Evolutionary conservation across 2,797 vertebrate species (phyloP).

Genomic region (Eulemur albifrons): DNA sequence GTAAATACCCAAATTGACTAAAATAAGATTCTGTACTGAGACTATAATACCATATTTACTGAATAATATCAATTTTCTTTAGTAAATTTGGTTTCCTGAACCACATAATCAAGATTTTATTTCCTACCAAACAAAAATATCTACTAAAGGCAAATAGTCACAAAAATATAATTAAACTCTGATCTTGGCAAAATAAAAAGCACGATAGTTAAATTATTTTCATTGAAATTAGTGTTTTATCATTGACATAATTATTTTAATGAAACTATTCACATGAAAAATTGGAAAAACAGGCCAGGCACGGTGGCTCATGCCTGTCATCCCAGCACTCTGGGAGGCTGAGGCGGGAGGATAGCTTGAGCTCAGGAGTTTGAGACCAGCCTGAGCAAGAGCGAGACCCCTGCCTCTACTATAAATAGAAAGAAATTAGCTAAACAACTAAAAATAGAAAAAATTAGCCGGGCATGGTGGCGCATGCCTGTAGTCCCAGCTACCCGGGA

Average conservation of each 20-base stretch:
- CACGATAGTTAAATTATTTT: neutral
- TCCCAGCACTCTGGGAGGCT: too few relatives aligned
- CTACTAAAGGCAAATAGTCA: neutral
- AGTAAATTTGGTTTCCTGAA: neutral
- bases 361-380: too few relatives aligned
- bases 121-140: neutral
- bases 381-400: too few relatives aligned
- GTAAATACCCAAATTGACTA: neutral
- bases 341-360: too few relatives aligned
- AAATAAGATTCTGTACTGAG: neutral
- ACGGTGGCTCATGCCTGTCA: too few relatives aligned
- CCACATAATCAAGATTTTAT: neutral
- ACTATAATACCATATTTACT: neutral
- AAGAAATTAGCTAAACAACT: too few relatives aligned
- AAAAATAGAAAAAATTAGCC: too few relatives aligned
- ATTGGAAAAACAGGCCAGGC: neutral
- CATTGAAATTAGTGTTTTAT: neutral
- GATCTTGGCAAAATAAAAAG: neutral
- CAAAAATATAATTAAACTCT: neutral
- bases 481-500: too few relatives aligned
- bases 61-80: neutral
- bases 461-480: too few relatives aligned
- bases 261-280: neutral
- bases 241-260: neutral
- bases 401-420: too few relatives aligned